phyloP scores from a whole-genome alignment of 2,113 vertebrate genomes.

The Pygoscelis adeliae region DNA sequence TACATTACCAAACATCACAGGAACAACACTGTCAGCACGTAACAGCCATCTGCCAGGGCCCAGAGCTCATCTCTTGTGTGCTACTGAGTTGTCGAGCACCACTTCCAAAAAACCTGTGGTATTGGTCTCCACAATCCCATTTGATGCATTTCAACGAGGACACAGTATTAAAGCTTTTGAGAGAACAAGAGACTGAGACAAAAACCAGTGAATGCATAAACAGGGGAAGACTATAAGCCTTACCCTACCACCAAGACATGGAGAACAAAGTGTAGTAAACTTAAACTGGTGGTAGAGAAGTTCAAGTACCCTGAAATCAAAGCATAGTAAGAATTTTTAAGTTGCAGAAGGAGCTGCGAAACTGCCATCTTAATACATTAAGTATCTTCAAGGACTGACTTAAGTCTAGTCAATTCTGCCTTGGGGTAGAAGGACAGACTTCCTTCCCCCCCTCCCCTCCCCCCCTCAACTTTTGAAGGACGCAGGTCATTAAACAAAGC shows the following conservation, averaged over 20 bases:
- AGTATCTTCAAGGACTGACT: background rate
- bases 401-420: background rate
- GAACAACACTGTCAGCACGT: background rate
- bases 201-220: background rate
- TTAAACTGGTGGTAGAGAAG: background rate
- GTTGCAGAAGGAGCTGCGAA: background rate
- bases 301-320: background rate
- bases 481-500: background rate
- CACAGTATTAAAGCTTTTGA: background rate
- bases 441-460: background rate
- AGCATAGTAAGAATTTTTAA: background rate
- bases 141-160: background rate
- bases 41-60: background rate
- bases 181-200: background rate
- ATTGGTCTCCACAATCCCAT: background rate
- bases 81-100: background rate
- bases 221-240: background rate
- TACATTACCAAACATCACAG: background rate
- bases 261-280: background rate
- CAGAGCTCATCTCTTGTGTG: background rate
- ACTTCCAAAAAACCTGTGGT: background rate
- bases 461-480: background rate
- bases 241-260: background rate
- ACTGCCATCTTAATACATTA: background rate
- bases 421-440: background rate